Evolutionary conservation across 2,113 vertebrate species (phyloP), one percentile per base, ranked within the genome.

Genomic region (Psittacara wagleri): DNA sequence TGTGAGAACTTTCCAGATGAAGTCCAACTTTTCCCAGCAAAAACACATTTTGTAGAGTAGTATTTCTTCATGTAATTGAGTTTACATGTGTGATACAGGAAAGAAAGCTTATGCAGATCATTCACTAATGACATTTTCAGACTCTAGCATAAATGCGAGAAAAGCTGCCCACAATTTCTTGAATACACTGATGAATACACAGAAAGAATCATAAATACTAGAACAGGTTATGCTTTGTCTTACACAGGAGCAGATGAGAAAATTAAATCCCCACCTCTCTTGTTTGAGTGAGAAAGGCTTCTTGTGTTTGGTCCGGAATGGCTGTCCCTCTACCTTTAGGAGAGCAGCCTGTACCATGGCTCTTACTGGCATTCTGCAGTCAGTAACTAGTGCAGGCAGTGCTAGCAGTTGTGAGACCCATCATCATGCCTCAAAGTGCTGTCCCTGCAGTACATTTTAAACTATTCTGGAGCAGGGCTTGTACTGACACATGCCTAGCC

Each of bases 111-210:
- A 87, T 35, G 59, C 41, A 66, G 74, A 91, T 82, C 88, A 27
- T 41, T 64, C 68, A 88, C 61, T 96, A 91, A 95, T 89, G 84
- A 64, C 31, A 89, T 97, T 89, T 96, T 91, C 79, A 95, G 94
- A 90, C 80, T 57, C 64, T n/a, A 90, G 90, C 77, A 66, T 78
- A 91, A 84, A 86, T 63, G 54, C 1, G 1, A 88, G 48, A 87
- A 92, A 86, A 81, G 35, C 69, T 94, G 80, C 67, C 51, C 70
- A 52, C 87, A 74, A 61, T 67, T 85, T 87, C 16, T n/a, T 74
- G 57, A 95, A 79, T 78, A 67, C 41, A 52, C 31, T 84, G 86
- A 93, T 95, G 85, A 72, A 41, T 78, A 88, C 81, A 93, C 51
- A 83, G 78, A 82, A 57, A 83, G 63, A 95, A 77, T 72, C 67